Conservation (phyloP, 2,113 vertebrate genomes). For the Capreolus pygargus region DNA sequence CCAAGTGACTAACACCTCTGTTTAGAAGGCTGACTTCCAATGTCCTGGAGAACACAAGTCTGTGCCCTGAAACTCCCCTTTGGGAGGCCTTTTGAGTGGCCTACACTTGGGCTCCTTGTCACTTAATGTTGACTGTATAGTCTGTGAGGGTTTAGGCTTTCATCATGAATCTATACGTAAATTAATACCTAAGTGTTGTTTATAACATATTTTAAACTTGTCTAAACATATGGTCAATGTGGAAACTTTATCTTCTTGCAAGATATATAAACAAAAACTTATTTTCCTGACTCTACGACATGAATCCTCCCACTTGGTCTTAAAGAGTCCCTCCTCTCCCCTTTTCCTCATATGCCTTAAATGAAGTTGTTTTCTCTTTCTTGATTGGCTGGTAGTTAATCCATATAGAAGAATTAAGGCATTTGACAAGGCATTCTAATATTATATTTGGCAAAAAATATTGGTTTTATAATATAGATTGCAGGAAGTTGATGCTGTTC, state of each 20-base stretch:
- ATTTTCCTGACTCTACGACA: not conserved
- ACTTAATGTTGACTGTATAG: not conserved
- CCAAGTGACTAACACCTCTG: not conserved
- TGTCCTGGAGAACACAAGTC: not conserved
- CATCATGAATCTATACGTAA: not conserved
- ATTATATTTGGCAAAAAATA: not conserved
- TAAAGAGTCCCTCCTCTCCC: not conserved
- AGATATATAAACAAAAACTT: not conserved
- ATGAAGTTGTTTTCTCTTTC: not conserved
- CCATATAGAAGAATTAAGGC: not conserved
- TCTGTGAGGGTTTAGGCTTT: not conserved
- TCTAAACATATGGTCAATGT: not conserved
- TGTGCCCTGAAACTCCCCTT: not conserved
- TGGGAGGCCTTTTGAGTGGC: not conserved
- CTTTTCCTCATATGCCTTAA: not conserved
- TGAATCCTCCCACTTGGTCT: not conserved
- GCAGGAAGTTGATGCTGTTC: not conserved
- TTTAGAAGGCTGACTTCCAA: not conserved
- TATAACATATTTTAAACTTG: not conserved
- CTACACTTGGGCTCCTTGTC: too few species aligned
- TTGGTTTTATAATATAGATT: not conserved
- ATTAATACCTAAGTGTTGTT: not conserved
- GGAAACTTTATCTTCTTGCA: not conserved
- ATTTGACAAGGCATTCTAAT: not conserved
- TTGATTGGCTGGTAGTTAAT: not conserved